These are phyloP conservation scores for Ophion ventricosus DNA, from an alignment of 2,888 invertebrate species.

Conservation along the genomic window DNA sequence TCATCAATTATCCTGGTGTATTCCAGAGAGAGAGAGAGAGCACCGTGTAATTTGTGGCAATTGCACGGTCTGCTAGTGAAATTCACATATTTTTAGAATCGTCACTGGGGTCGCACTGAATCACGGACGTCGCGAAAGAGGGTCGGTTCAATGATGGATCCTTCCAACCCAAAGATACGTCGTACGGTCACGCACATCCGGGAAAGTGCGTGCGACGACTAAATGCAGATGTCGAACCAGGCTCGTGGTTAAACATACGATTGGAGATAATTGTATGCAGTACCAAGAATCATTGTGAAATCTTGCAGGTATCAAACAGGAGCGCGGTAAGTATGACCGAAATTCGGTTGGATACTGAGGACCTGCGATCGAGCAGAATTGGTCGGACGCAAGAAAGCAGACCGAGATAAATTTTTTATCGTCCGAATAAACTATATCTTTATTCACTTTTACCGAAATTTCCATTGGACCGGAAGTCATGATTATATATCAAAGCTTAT, in stretches of 20 bases:
- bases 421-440: too few species aligned
- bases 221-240: conserved; percentile 3
- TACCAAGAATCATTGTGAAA: neutral
- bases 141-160: conserved; percentile 2
- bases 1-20: neutral
- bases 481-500: too few species aligned
- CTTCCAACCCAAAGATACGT: neutral
- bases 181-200: conserved; percentile 67
- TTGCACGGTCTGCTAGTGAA: conserved; percentile 19
- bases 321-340: neutral
- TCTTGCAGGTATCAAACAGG: neutral
- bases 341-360: too few species aligned
- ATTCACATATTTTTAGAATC: conserved; percentile 48
- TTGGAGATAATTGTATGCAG: neutral
- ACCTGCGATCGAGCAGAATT: too few species aligned
- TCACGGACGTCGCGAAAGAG: conserved; percentile 13
- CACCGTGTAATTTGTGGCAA: conserved; percentile 43
- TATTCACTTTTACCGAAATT: too few species aligned
- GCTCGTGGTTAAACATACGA: neutral
- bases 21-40: neutral
- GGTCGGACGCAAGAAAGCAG: too few species aligned
- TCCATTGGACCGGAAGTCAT: too few species aligned
- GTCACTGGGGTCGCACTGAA: conserved; percentile 30
- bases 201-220: conserved; percentile 54
- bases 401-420: too few species aligned